Conservation (phyloP, 2,888 invertebrate genomes). For the Helicoverpa assulta region DNA sequence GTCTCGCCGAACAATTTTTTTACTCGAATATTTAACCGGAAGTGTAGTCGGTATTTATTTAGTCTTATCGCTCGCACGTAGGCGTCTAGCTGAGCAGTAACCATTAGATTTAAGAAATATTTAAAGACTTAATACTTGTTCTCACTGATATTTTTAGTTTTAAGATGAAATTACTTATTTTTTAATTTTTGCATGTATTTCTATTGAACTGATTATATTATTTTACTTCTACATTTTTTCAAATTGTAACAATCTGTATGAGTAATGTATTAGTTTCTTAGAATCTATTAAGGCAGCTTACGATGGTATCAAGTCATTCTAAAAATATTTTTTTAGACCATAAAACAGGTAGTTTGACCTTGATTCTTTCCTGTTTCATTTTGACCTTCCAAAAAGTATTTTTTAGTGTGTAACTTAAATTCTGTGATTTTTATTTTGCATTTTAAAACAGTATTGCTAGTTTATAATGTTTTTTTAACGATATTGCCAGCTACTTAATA, state of each 20-base stretch:
- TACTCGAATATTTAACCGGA: slow-evolving; percentile 74
- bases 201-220: slow-evolving; percentile 42
- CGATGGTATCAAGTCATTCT: slow-evolving; percentile 63
- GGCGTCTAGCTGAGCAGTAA: slow-evolving; percentile 58
- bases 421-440: slow-evolving; percentile 79
- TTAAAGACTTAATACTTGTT: slow-evolving; percentile 54
- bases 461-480: slow-evolving; percentile 60
- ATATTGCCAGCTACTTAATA: slow-evolving; percentile 80
- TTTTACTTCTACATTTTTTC: slow-evolving; percentile 9
- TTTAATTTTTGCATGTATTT: slow-evolving; percentile 5
- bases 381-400: slow-evolving; percentile 72
- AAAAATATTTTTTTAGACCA: slow-evolving; percentile 56
- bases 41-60: slow-evolving; percentile 63
- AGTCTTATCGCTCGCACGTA: slow-evolving; percentile 45
- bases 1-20: slow-evolving; percentile 65
- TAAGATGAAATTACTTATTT: slow-evolving; percentile 22
- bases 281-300: slow-evolving; percentile 53
- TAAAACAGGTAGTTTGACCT: slow-evolving; percentile 77
- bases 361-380: slow-evolving; percentile 63
- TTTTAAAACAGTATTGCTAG: slow-evolving; percentile 76
- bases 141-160: slow-evolving; percentile 25
- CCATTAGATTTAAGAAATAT: slow-evolving; percentile 52
- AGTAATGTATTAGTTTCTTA: slow-evolving; percentile 5
- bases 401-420: slow-evolving; percentile 69
- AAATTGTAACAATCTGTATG: slow-evolving; percentile 18